phyloP scores from a whole-genome alignment of 2,888 invertebrate genomes.

The Anthoptus insignis region DNA sequence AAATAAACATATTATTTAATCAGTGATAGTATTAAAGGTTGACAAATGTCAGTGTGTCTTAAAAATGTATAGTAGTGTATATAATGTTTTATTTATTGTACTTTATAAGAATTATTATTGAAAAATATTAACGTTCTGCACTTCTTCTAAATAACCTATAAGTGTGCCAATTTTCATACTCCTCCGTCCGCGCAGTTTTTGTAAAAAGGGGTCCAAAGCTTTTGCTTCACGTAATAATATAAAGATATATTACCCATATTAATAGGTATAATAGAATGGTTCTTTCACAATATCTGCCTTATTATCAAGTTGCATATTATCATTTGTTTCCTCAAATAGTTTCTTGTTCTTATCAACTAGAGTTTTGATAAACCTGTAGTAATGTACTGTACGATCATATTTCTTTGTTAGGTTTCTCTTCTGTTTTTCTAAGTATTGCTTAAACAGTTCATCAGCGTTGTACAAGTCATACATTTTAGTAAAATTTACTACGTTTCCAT shows the following conservation, averaged over 20 bases:
- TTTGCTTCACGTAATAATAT: no score
- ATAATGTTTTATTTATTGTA: no score
- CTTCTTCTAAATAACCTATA: no score
- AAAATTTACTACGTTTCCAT: conserved; percentile 44
- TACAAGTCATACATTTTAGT: conserved; percentile 60
- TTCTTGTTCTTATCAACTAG: conserved; percentile 61
- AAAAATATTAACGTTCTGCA: no score
- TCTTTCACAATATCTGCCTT: conserved; percentile 59
- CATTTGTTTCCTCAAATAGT: conserved; percentile 52
- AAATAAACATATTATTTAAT: no score
- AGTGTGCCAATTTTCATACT: no score
- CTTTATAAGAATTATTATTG: no score
- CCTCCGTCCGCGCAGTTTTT: no score
- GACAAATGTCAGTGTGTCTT: no score
- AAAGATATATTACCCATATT: conserved; percentile 14
- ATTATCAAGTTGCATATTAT: conserved; percentile 46
- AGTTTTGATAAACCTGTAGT: conserved; percentile 67
- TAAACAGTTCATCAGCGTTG: conserved; percentile 57
- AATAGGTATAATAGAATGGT: conserved; percentile 59
- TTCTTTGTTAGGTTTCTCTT: conserved; percentile 52
- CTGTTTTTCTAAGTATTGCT: conserved; percentile 52
- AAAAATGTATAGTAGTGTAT: no score
- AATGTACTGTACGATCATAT: conserved; percentile 50
- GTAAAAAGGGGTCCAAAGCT: no score
- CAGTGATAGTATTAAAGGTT: no score